Percentiles rank a stretch among this genome's conserved stretches.
Conservation (phyloP, 2,888 invertebrate genomes). For the Rotaria macrura region DNA sequence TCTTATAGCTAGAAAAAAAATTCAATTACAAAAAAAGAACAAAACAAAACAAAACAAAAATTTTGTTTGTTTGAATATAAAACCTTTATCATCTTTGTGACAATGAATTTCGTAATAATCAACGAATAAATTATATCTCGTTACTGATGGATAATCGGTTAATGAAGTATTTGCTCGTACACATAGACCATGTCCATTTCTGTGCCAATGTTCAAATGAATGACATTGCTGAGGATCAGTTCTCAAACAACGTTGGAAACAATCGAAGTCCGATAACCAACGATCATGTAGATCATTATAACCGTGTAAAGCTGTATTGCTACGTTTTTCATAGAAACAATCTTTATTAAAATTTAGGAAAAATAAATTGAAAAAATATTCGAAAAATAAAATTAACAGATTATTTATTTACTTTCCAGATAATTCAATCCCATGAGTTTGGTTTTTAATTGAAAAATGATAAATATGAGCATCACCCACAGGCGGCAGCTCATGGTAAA, state of each 20-base stretch:
- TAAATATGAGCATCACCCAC: conserved; percentile 6
- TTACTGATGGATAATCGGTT: background rate
- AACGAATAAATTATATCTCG: background rate
- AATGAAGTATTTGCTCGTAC: background rate
- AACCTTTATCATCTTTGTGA: background rate
- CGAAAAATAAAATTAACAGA: background rate
- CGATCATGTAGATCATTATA: background rate
- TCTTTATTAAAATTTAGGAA: background rate
- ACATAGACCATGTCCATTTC: background rate
- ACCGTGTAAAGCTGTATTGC: background rate
- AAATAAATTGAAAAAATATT: background rate
- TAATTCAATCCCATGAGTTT: background rate
- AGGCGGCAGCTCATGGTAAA: conserved; percentile 3
- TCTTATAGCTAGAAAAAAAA: background rate
- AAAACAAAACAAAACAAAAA: too few species aligned
- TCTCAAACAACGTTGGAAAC: background rate
- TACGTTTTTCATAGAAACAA: conserved; percentile 8
- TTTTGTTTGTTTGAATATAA: background rate
- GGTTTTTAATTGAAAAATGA: background rate
- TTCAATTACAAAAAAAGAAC: background rate
- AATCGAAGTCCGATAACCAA: background rate
- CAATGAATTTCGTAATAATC: conserved; percentile 19
- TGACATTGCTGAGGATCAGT: background rate
- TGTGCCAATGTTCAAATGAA: background rate
- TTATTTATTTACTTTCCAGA: background rate